These are phyloP conservation scores for Baryphthengus martii DNA, from an alignment of 2,113 vertebrate genomes.

Conservation along the genomic window DNA sequence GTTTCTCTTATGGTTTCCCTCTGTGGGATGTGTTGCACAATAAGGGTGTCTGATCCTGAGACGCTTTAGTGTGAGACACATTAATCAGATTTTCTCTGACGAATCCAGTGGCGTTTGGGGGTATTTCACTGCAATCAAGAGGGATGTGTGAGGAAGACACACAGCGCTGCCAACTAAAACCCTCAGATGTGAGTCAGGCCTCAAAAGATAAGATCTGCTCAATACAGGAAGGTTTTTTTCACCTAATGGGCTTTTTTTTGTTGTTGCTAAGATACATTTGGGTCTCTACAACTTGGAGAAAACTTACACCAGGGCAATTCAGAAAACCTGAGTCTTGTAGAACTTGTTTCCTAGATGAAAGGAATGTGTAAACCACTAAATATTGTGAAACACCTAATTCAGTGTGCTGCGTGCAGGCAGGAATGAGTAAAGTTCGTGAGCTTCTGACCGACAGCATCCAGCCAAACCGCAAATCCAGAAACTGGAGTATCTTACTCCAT, in stretches of 20 bases:
- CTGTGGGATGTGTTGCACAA: not conserved
- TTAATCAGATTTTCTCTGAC: not conserved
- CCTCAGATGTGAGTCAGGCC: not conserved
- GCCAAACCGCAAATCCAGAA: not conserved
- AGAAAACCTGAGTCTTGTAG: not conserved
- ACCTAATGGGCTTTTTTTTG: not conserved
- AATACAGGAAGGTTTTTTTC: not conserved
- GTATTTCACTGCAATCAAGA: not conserved
- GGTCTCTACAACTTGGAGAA: not conserved
- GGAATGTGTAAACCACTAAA: not conserved
- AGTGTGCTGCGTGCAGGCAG: rapidly evolving
- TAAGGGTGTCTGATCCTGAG: not conserved
- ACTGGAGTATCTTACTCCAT: not conserved
- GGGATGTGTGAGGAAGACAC: not conserved
- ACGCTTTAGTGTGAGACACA: not conserved
- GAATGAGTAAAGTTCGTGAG: not conserved
- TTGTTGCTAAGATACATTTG: not conserved
- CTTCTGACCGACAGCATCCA: not conserved
- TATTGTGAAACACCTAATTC: not conserved
- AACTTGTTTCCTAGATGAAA: not conserved
- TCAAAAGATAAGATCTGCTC: not conserved
- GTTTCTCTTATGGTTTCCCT: not conserved
- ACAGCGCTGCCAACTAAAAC: not conserved
- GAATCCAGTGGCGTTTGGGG: not conserved
- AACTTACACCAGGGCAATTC: not conserved